These are phyloP conservation scores for Metellina segmentata DNA, from an alignment of 2,888 invertebrate genomes.

Conservation along the genomic window DNA sequence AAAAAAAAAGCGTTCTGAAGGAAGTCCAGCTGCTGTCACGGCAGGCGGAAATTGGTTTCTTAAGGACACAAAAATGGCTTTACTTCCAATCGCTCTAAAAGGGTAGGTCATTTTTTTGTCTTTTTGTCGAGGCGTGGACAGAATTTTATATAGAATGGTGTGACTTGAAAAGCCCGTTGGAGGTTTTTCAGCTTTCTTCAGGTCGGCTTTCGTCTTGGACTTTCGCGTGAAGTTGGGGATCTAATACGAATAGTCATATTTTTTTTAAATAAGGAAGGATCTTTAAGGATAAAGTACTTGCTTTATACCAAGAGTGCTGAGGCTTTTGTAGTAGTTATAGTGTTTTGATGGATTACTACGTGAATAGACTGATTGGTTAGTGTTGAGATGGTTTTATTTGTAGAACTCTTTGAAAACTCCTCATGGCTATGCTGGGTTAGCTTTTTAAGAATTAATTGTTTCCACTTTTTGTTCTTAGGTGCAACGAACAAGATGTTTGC, in stretches of 20 bases:
- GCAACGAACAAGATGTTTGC: too few relatives aligned
- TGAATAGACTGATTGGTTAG: too few relatives aligned
- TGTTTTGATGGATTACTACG: not conserved
- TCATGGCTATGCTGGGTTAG: too few relatives aligned
- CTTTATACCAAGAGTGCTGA: not conserved
- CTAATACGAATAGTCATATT: not conserved
- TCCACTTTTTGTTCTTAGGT: too few relatives aligned
- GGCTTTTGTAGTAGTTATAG: not conserved
- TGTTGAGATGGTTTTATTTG: too few relatives aligned
- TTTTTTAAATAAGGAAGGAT: not conserved
- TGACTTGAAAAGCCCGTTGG: not conserved
- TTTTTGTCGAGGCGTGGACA: not conserved
- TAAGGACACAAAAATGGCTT: constrained; percentile 22
- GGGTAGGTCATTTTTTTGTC: constrained; percentile 23
- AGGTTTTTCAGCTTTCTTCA: not conserved
- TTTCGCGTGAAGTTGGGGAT: not conserved
- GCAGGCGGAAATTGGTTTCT: constrained; percentile 46
- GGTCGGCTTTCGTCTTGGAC: not conserved
- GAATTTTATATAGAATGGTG: constrained; percentile 27
- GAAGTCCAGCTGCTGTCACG: not conserved
- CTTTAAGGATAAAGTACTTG: not conserved
- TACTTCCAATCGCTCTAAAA: constrained; percentile 46
- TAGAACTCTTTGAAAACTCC: too few relatives aligned
- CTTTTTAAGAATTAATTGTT: too few relatives aligned
- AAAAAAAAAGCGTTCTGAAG: not conserved